phyloP scores from a whole-genome alignment of 1,140 invertebrate genomes.

The Zaprionus africanus region DNA sequence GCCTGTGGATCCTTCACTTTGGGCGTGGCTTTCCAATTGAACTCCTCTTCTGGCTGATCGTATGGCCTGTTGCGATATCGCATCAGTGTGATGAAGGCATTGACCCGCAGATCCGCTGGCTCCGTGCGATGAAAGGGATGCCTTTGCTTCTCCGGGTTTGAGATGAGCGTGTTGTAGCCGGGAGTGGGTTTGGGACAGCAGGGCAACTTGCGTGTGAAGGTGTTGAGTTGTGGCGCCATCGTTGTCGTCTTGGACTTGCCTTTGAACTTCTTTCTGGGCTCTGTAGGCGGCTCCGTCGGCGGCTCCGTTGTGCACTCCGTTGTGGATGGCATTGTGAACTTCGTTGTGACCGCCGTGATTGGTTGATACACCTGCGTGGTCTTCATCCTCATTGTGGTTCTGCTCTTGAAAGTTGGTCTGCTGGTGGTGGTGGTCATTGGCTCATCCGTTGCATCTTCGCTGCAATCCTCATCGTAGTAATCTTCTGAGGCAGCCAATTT shows the following conservation, averaged over 20 bases:
- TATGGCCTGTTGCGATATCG: constrained; percentile 34
- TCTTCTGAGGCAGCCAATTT: neutral
- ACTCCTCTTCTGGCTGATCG: neutral
- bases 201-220: constrained; percentile 16
- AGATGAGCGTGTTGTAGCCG: neutral
- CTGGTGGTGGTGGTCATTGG: neutral
- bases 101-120: constrained; percentile 36
- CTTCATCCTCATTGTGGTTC: neutral
- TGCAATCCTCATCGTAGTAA: neutral
- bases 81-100: constrained; percentile 41
- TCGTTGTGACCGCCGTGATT: neutral
- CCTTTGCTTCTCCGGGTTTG: neutral
- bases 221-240: neutral
- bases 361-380: neutral
- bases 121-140: constrained; percentile 4
- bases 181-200: constrained; percentile 38
- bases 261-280: neutral
- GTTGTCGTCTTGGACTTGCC: neutral
- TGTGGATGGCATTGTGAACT: too few species aligned
- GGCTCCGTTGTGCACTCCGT: too few species aligned
- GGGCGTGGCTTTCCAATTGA: neutral
- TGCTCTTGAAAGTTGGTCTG: neutral
- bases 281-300: too few species aligned
- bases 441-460: neutral
- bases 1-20: neutral